phyloP scores from a whole-genome alignment of 2,797 vertebrate species.

The Vipera latastei region DNA sequence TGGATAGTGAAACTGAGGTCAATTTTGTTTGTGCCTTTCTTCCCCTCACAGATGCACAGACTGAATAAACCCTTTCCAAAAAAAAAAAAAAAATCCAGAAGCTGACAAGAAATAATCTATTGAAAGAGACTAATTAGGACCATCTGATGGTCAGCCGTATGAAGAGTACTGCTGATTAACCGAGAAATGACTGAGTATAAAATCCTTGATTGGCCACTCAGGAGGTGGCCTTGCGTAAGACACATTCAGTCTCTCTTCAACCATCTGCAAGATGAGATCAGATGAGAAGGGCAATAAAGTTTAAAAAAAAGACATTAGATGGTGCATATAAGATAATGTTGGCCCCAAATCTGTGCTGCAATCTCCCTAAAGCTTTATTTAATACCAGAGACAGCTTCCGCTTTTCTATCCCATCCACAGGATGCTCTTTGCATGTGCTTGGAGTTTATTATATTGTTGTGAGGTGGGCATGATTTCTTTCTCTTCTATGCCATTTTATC shows the following conservation, averaged over 20 bases:
- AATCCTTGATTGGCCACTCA: background rate
- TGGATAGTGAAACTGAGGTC: conserved; percentile 27
- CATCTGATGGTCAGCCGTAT: conserved; percentile 35
- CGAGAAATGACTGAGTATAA: background rate
- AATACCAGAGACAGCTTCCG: background rate
- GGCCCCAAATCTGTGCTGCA: background rate
- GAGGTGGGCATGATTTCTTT: background rate
- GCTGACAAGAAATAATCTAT: background rate
- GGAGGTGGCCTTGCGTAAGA: background rate
- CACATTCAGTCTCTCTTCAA: background rate
- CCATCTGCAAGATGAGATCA: background rate
- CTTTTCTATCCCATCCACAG: background rate
- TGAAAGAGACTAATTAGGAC: conserved; percentile 28
- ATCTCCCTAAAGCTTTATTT: background rate
- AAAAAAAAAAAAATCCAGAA: background rate
- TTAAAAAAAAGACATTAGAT: background rate
- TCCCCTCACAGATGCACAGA: conserved; percentile 45
- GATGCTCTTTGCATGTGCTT: background rate
- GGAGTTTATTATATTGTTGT: background rate
- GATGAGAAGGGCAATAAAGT: background rate
- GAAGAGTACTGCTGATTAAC: background rate
- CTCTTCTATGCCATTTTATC: background rate
- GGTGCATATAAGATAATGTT: background rate
- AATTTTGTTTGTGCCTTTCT: conserved; percentile 35
- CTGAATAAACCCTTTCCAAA: conserved; percentile 26